Percentiles rank a stretch among this genome's conserved stretches.
These are phyloP conservation scores for Girardinus metallicus DNA, from an alignment of 2,797 vertebrate genomes.

Conservation along the genomic window DNA sequence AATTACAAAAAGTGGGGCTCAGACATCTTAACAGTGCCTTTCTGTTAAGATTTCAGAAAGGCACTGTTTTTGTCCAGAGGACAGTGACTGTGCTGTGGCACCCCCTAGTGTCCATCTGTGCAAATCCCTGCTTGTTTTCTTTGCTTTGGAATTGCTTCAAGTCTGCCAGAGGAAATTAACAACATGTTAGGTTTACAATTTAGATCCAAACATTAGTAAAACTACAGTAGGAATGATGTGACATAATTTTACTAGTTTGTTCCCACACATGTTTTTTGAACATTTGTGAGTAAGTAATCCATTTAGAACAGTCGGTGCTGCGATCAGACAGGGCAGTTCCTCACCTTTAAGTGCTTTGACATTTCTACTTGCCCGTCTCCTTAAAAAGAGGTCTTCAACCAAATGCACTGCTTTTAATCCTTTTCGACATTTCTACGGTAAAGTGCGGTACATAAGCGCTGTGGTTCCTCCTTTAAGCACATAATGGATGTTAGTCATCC, in stretches of 20 bases:
- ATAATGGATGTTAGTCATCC: conserved; percentile 53
- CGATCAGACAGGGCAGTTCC: conserved; percentile 28
- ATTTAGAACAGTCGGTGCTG: conserved; percentile 23
- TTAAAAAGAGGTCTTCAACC: conserved; percentile 43
- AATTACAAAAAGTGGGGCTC: too few species aligned
- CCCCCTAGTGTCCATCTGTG: too few species aligned
- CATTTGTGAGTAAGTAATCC: conserved; percentile 1
- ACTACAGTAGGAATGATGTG: background rate
- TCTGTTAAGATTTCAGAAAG: too few species aligned
- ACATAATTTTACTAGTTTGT: background rate
- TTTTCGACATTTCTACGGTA: conserved; percentile 22
- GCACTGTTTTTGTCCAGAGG: too few species aligned
- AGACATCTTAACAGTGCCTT: too few species aligned
- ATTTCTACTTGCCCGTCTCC: conserved; percentile 60
- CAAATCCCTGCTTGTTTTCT: background rate
- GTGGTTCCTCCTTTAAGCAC: conserved; percentile 32
- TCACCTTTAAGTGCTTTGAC: conserved; percentile 70
- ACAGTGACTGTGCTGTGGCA: too few species aligned
- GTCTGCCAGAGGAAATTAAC: background rate
- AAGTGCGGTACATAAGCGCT: conserved; percentile 12
- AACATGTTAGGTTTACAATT: background rate
- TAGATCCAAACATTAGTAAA: background rate
- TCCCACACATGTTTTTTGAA: background rate
- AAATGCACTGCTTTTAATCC: conserved; percentile 38
- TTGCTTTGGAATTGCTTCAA: background rate